A percentile compares a stretch with the other conserved stretches of the same genome.
phyloP scores from a whole-genome alignment of 2,113 vertebrate genomes.

The Emydocephalus ijimae region DNA sequence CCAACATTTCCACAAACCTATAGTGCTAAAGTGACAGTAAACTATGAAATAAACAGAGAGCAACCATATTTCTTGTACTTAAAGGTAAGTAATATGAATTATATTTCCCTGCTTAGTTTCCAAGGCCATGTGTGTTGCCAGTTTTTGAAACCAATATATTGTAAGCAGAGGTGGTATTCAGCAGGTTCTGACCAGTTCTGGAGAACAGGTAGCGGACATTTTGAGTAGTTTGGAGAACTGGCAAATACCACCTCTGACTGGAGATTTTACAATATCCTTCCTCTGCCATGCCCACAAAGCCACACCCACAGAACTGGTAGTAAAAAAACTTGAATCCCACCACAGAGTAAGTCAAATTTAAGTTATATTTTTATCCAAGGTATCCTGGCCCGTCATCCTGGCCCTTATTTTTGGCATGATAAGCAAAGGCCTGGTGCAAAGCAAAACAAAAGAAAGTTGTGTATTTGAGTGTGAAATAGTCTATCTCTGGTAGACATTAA shows the following conservation, averaged over 20 bases:
- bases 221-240: too few relatives aligned
- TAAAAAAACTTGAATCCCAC: too few relatives aligned
- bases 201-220: too few relatives aligned
- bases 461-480: neutral
- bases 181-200: too few relatives aligned
- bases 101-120: neutral
- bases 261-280: too few relatives aligned
- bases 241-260: too few relatives aligned
- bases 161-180: too few relatives aligned
- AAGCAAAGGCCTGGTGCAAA: neutral
- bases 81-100: neutral
- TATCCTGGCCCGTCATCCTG: neutral
- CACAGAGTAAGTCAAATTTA: neutral
- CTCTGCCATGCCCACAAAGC: too few relatives aligned
- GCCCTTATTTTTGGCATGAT: neutral
- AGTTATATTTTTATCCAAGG: neutral
- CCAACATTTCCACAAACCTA: neutral
- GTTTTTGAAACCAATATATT: neutral
- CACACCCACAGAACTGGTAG: too few relatives aligned
- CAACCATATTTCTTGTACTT: neutral
- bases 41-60: neutral
- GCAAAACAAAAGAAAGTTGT: neutral
- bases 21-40: neutral
- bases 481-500: neutral
- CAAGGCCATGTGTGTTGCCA: neutral